phyloP scores from a whole-genome alignment of 1,140 invertebrate species.

The Andrena cerasifolii region DNA sequence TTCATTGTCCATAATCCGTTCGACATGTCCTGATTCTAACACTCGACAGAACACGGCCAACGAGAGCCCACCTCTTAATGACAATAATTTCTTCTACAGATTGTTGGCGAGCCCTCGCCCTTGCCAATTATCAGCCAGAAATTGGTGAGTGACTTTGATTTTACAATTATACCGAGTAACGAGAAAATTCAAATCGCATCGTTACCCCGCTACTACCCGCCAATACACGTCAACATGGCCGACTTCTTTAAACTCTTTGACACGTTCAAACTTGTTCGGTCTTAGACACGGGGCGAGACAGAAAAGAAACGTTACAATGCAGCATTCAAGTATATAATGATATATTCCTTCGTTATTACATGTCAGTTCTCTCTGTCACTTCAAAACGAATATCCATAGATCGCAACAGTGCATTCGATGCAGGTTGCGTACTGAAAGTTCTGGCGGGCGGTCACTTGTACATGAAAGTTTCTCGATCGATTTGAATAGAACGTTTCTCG shows the following conservation, averaged over 20 bases:
- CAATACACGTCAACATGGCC: background rate
- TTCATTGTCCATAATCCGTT: background rate
- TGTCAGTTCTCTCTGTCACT: constrained; percentile 25
- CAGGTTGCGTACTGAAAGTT: constrained; percentile 10
- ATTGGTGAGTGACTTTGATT: background rate
- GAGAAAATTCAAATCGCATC: background rate
- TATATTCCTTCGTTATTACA: constrained; percentile 44
- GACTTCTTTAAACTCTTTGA: background rate
- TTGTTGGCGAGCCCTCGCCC: background rate
- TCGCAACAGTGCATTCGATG: background rate
- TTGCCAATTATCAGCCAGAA: background rate
- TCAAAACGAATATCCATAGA: constrained; percentile 38
- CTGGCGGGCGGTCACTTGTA: background rate
- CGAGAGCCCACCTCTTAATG: background rate
- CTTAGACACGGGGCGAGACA: background rate
- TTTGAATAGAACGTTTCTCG: constrained; percentile 15
- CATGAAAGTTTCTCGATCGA: constrained; percentile 2
- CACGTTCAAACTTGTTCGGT: no score
- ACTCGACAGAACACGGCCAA: background rate
- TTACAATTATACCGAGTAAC: background rate
- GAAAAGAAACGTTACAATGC: background rate
- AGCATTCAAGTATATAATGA: constrained; percentile 44
- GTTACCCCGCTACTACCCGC: background rate
- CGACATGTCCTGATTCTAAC: background rate
- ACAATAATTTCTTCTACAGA: background rate